Evolutionary conservation across 2,888 invertebrate genomes (phyloP).

Genomic region (Himalopsyche japonica): DNA sequence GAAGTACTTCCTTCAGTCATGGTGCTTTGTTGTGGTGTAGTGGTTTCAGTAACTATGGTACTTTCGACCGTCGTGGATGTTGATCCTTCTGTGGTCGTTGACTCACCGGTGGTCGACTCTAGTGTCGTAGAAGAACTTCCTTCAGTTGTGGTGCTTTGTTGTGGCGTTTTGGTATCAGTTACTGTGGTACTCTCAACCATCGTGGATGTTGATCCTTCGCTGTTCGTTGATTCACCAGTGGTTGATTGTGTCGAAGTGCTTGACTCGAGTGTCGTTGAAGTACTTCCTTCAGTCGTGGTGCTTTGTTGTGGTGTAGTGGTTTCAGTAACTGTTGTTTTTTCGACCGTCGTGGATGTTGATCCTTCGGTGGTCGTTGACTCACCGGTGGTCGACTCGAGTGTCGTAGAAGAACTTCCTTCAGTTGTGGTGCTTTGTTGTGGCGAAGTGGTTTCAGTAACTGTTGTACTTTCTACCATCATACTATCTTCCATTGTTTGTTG

Average conservation of each 20-base stretch:
- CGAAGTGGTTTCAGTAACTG: too few species aligned
- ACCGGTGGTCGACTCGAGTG: background rate
- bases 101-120: background rate
- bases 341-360: too few species aligned
- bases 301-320: background rate
- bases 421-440: too few species aligned
- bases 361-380: background rate
- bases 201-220: background rate
- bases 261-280: background rate
- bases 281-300: background rate
- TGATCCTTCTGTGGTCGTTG: background rate
- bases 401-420: background rate
- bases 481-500: background rate
- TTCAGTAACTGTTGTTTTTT: background rate
- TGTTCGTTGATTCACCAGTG: background rate
- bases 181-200: background rate
- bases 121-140: background rate
- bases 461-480: background rate
- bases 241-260: background rate
- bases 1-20: background rate
- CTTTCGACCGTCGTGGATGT: background rate
- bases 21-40: background rate
- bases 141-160: too few species aligned
- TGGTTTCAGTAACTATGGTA: background rate
- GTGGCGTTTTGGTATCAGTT: too few species aligned